Percentiles rank a stretch among this genome's conserved stretches.
These are phyloP conservation scores for Melanotaenia boesemani DNA, from an alignment of 2,797 vertebrate genomes.

Conservation along the genomic window DNA sequence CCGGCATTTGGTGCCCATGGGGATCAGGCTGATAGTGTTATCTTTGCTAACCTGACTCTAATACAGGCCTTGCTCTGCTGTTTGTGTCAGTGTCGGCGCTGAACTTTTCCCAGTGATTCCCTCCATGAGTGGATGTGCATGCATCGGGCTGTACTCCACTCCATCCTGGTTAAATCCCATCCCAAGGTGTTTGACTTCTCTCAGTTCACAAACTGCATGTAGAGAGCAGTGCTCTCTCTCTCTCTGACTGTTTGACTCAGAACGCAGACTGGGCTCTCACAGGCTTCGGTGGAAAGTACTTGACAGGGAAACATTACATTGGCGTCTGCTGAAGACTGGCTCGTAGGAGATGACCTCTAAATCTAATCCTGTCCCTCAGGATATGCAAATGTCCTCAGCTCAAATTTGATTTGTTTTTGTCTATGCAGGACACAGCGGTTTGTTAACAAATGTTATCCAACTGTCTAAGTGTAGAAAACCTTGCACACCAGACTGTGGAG, in stretches of 20 bases:
- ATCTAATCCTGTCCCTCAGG: conserved; percentile 84
- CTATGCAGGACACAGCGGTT: conserved; percentile 72
- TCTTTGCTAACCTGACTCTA: conserved; percentile 87
- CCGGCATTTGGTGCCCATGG: conserved; percentile 77
- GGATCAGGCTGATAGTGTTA: conserved; percentile 86
- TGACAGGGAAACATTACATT: conserved; percentile 76
- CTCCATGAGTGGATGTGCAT: conserved; percentile 68
- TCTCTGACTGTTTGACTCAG: conserved; percentile 65
- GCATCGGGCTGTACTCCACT: conserved; percentile 72
- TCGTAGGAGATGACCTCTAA: conserved; percentile 82
- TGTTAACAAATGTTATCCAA: conserved; percentile 64
- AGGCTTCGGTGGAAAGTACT: conserved; percentile 72
- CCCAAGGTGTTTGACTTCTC: conserved; percentile 80
- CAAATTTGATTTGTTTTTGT: conserved; percentile 83
- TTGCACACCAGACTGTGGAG: conserved; percentile 27
- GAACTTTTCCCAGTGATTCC: conserved; percentile 84
- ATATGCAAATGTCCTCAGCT: conserved; percentile 83
- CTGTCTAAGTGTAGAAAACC: conserved; percentile 31
- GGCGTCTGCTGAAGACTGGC: conserved; percentile 73
- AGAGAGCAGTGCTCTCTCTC: conserved; percentile 56
- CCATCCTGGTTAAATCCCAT: conserved; percentile 84
- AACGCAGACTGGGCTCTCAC: conserved; percentile 61
- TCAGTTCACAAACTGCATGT: conserved; percentile 59
- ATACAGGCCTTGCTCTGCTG: conserved; percentile 81
- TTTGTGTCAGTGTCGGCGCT: conserved; percentile 78